Conservation (phyloP, 2,113 vertebrate genomes). For the Formicarius rufipectus region DNA sequence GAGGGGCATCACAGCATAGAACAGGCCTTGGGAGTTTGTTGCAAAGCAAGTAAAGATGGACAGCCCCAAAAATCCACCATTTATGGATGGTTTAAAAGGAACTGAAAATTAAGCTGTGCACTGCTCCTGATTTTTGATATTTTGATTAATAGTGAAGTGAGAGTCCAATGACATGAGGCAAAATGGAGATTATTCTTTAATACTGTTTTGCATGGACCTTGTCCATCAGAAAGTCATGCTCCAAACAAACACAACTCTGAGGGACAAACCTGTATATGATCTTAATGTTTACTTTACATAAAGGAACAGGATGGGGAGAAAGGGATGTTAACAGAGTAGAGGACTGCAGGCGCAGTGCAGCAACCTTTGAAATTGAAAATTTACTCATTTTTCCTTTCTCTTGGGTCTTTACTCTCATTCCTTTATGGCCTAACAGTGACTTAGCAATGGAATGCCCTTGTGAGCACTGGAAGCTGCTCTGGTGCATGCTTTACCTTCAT, state of each 20-base stretch:
- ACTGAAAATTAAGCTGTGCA: not conserved
- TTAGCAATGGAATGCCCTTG: not conserved
- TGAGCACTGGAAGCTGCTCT: not conserved
- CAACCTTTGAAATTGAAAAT: not conserved
- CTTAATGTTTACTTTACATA: not conserved
- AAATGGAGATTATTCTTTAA: not conserved
- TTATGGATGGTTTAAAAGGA: not conserved
- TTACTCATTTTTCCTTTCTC: not conserved
- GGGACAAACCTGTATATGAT: not conserved
- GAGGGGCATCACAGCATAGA: not conserved
- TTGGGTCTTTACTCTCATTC: not conserved
- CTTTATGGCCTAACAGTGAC: not conserved
- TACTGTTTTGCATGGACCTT: not conserved
- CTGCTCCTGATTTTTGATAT: not conserved
- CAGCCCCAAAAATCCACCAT: fast-evolving
- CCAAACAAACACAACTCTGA: not conserved
- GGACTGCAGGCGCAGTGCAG: not conserved
- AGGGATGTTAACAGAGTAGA: not conserved
- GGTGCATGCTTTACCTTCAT: not conserved
- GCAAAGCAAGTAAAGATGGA: not conserved
- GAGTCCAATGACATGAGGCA: not conserved
- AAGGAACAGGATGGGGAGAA: not conserved
- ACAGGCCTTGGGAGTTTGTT: not conserved
- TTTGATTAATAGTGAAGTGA: not conserved
- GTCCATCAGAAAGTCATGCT: not conserved